A percentile compares a stretch with the other conserved stretches of the same genome.
phyloP scores from a whole-genome alignment of 2,113 vertebrate genomes.

The Saimiri boliviensis region DNA sequence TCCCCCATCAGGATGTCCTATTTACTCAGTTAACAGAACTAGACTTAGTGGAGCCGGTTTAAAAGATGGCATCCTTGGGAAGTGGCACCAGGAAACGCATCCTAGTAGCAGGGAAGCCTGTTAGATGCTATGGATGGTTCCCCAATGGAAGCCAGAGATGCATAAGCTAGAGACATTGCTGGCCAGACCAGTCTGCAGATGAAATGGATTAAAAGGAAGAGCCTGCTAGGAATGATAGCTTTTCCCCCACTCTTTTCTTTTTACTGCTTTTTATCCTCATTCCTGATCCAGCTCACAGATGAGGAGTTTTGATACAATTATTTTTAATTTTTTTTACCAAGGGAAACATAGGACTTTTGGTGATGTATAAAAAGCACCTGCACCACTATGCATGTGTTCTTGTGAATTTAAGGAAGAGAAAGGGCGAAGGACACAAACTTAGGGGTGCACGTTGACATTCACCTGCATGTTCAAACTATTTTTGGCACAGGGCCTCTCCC shows the following conservation, averaged over 20 bases:
- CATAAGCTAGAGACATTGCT: background rate
- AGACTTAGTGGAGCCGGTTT: background rate
- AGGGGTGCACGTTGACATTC: background rate
- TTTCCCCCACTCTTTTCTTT: background rate
- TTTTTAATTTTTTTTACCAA: background rate
- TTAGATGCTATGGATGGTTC: background rate
- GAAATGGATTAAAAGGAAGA: background rate
- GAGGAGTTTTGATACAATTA: background rate
- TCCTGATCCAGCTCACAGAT: background rate
- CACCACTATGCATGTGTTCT: background rate
- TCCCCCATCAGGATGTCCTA: background rate
- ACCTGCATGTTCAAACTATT: background rate
- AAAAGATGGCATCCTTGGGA: background rate
- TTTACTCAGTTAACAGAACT: background rate
- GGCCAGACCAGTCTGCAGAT: background rate
- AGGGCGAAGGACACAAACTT: background rate
- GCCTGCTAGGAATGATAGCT: accelerated
- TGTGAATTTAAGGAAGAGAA: background rate
- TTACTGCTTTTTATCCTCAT: background rate
- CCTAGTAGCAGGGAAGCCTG: background rate
- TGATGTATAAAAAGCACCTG: background rate
- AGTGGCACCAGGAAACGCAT: background rate
- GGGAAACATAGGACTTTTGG: background rate
- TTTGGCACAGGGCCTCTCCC: background rate
- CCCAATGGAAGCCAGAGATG: background rate